Base-by-base conservation (phyloP, 2,113 vertebrate species). In the Pelmatolapia mariae region DNA sequence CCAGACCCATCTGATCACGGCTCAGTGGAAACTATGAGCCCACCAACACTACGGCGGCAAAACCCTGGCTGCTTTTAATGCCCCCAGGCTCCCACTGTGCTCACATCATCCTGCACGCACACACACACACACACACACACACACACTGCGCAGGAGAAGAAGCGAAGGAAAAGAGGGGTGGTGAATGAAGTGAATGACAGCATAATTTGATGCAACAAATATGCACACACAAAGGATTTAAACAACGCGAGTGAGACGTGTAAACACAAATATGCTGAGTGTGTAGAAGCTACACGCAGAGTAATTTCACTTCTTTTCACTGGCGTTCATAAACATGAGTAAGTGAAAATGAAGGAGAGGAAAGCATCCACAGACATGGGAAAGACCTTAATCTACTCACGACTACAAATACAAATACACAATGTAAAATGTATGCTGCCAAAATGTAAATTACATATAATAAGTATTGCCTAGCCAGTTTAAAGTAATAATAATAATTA, bases 1-100 rank as follows among this genome's bases (percentile, higher is more conserved):
- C 89, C 90, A 91, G 92, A 91, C 93, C 92, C 90, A 93, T 95
- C 94, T 94, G 90, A 94, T 95, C 95, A 94, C 79, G 88, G 88
- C 90, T 95, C 94, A 94, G 87, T 87, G 91, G 93, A 95, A 91
- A 85, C 88, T 86, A 1, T 15, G 54, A 93, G 92, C 87, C 93
- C 89, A 93, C 93, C 91, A 92, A 94, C 90, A 89, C 90, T 84
- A 83, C 71, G 11, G 29, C 54, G 7, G 45, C 54, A n/a, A 86
- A 89, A 89, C 83, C 92, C 92, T 89, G 90, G 83, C 91, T 95
- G 89, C 94, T 95, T 95, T 95, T 90, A 89, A 92, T 93, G 92
- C 92, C 95, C 92, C 52, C 83, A 92, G 93, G 95, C 92, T 87
- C 82, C 50, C 78, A 59, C 81, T 73, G 47, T 68, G 86, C 66